A percentile compares a stretch with the other conserved stretches of the same genome.
Evolutionary conservation across 2,888 invertebrate species (phyloP).

Genomic region (Alitta virens): DNA sequence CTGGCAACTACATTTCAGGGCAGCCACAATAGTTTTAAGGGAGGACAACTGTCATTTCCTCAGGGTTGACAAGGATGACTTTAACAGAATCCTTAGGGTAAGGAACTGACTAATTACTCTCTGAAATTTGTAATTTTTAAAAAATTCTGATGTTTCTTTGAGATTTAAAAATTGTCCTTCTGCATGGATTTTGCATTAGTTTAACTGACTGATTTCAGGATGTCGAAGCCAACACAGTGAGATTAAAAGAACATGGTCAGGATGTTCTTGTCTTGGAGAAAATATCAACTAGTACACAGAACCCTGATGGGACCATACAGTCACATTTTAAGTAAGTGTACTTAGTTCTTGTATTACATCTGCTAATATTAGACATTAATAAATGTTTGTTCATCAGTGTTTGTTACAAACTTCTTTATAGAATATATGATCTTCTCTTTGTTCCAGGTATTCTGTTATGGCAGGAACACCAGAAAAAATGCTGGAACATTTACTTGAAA

Average conservation of each 20-base stretch:
- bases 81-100: slow-evolving; percentile 72
- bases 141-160: too few relatives aligned
- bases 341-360: too few relatives aligned
- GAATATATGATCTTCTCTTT: too few relatives aligned
- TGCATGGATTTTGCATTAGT: too few relatives aligned
- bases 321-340: slow-evolving; percentile 66
- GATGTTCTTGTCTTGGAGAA: slow-evolving; percentile 79
- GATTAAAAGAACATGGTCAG: slow-evolving; percentile 79
- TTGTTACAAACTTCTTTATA: too few relatives aligned
- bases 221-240: slow-evolving; percentile 83
- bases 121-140: neutral
- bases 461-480: slow-evolving; percentile 83
- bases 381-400: too few relatives aligned
- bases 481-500: slow-evolving; percentile 80
- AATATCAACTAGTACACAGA: slow-evolving; percentile 49
- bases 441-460: slow-evolving; percentile 72
- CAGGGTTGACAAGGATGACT: slow-evolving; percentile 80
- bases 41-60: slow-evolving; percentile 82
- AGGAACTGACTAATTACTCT: too few relatives aligned
- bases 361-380: too few relatives aligned
- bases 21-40: slow-evolving; percentile 76
- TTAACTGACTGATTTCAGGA: slow-evolving; percentile 58
- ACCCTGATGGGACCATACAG: slow-evolving; percentile 47
- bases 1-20: slow-evolving; percentile 62
- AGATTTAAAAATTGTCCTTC: too few relatives aligned